phyloP scores from a whole-genome alignment of 2,113 vertebrate genomes.

The Nematolebias whitei region DNA sequence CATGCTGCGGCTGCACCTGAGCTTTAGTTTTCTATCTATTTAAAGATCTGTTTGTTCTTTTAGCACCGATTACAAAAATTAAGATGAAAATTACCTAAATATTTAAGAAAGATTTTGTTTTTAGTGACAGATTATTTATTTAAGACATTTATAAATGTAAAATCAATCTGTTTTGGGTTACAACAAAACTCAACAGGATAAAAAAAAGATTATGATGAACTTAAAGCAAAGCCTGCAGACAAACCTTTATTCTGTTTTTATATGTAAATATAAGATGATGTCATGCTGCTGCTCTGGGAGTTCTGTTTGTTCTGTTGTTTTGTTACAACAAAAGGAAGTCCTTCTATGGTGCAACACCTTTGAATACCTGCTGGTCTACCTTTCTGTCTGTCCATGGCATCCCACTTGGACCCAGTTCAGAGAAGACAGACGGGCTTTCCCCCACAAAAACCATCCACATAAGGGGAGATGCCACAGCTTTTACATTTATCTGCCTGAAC shows the following conservation, averaged over 20 bases:
- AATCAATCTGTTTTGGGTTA: too few species aligned
- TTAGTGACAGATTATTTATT: too few species aligned
- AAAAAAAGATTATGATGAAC: too few species aligned
- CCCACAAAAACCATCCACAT: not conserved
- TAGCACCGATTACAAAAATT: not conserved
- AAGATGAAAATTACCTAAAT: not conserved
- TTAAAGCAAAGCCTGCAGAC: too few species aligned
- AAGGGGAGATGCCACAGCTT: not conserved
- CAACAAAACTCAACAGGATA: not conserved
- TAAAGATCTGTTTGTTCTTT: not conserved
- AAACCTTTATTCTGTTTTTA: too few species aligned
- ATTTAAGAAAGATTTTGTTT: not conserved
- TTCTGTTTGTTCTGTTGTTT: constrained; percentile 3
- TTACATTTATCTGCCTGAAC: not conserved
- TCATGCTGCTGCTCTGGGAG: too few species aligned
- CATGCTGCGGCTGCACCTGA: not conserved
- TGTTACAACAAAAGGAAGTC: not conserved
- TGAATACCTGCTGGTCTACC: constrained; percentile 13
- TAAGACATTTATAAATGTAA: too few species aligned
- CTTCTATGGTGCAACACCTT: not conserved
- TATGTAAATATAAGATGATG: too few species aligned
- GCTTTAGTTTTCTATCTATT: constrained; percentile 2
- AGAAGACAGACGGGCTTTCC: constrained; percentile 67
- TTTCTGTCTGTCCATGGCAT: constrained; percentile 5
- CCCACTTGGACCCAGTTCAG: constrained; percentile 21